Percentiles rank a stretch among this genome's conserved stretches.
Evolutionary conservation across 2,888 invertebrate species (phyloP).

Genomic region (Automeris io): DNA sequence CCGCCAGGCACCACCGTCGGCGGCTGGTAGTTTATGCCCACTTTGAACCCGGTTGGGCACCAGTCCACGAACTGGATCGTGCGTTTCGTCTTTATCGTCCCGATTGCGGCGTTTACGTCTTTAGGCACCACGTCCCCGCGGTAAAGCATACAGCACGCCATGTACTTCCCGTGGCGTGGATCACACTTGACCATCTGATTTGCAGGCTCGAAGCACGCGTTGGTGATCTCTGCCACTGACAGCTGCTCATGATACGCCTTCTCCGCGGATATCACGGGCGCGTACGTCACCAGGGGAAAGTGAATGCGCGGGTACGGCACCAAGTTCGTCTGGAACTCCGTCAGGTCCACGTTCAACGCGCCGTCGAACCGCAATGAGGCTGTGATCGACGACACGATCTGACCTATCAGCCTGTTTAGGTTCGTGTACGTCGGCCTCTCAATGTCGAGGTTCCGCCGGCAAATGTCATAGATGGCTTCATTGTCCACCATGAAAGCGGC

Average conservation of each 20-base stretch:
- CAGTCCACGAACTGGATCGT: conserved; percentile 96
- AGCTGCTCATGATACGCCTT: conserved; percentile 96
- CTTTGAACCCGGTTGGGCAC: conserved; percentile 88
- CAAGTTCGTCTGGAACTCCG: conserved; percentile 95
- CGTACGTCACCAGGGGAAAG: conserved; percentile 93
- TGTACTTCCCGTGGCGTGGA: conserved; percentile 92
- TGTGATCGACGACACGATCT: conserved; percentile 94
- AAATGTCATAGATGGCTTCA: conserved; percentile 93
- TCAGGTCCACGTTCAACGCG: conserved; percentile 93
- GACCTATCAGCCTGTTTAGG: conserved; percentile 95
- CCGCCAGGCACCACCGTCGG: conserved; percentile 94
- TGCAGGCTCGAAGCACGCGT: conserved; percentile 95
- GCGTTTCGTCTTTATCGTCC: conserved; percentile 95
- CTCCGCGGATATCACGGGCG: conserved; percentile 94
- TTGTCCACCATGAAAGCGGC: conserved; percentile 97
- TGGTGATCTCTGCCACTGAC: conserved; percentile 94
- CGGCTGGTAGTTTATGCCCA: conserved; percentile 92
- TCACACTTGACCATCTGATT: conserved; percentile 98
- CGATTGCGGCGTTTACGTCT: conserved; percentile 95
- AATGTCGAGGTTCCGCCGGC: conserved; percentile 94
- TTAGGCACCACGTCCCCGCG: conserved; percentile 96
- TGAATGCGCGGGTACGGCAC: conserved; percentile 97
- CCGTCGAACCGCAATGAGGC: conserved; percentile 95
- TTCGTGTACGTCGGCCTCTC: conserved; percentile 97
- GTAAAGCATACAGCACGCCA: conserved; percentile 97